phyloP scores from a whole-genome alignment of 2,888 invertebrate genomes.

The Atherix ibis region DNA sequence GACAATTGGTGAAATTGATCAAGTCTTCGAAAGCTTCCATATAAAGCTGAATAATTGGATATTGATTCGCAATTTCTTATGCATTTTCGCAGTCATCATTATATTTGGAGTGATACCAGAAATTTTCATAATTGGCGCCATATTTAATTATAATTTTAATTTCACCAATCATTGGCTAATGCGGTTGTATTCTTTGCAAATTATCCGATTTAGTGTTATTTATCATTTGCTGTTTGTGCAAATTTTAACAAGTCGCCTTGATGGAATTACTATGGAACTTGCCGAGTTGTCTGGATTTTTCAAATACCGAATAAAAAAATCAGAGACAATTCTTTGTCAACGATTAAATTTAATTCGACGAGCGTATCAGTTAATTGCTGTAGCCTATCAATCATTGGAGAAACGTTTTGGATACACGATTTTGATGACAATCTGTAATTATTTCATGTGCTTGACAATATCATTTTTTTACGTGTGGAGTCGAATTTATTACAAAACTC shows the following conservation, averaged over 20 bases:
- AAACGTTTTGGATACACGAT: conserved; percentile 3
- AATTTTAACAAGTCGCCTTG: no score
- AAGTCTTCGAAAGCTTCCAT: neutral
- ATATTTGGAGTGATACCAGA: conserved; percentile 3
- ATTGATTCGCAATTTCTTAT: neutral
- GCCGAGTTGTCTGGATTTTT: no score
- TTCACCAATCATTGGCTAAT: conserved; percentile 6
- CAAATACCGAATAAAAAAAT: no score
- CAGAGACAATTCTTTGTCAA: conserved; percentile 1
- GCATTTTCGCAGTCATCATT: neutral
- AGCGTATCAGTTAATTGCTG: conserved; percentile 3
- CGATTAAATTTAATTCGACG: neutral
- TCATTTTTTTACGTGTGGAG: conserved; percentile 4
- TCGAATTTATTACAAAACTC: conserved; percentile 1
- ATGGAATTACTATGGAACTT: no score
- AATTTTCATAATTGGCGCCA: conserved; percentile 6
- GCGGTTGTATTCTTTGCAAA: conserved; percentile 3
- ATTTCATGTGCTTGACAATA: conserved; percentile 6
- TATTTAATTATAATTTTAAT: neutral
- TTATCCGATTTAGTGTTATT: conserved; percentile 4
- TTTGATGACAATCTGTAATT: conserved; percentile 3
- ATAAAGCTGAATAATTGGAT: neutral
- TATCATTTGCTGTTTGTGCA: conserved; percentile 4
- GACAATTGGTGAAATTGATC: conserved; percentile 1
- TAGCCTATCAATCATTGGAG: conserved; percentile 1